Percentiles rank a stretch among this genome's conserved stretches.
These are phyloP conservation scores for Imbricaverruca yamaguchii DNA, from an alignment of 2,888 invertebrate genomes.

Conservation along the genomic window DNA sequence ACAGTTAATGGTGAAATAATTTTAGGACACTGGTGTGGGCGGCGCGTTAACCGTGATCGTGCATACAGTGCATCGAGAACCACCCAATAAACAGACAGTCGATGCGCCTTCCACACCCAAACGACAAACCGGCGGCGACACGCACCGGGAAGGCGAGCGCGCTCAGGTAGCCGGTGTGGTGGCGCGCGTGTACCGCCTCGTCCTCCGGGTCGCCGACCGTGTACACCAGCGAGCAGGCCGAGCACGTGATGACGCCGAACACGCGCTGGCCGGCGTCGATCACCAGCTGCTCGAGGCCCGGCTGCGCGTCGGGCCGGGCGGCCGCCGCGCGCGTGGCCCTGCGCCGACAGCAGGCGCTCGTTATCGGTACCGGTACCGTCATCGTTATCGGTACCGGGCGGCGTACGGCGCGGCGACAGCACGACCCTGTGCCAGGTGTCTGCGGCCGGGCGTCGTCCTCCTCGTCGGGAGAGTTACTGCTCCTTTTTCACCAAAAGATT, in stretches of 20 bases:
- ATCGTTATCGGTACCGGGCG: too few relatives aligned
- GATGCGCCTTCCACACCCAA: too few relatives aligned
- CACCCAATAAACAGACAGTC: slow-evolving; percentile 23
- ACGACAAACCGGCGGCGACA: too few relatives aligned
- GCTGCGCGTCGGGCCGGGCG: background rate
- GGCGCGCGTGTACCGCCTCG: slow-evolving; percentile 63
- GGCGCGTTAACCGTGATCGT: too few relatives aligned
- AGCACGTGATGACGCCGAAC: slow-evolving; percentile 66
- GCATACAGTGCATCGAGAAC: too few relatives aligned
- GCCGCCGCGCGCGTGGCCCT: background rate
- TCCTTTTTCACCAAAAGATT: too few relatives aligned
- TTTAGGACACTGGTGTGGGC: too few relatives aligned
- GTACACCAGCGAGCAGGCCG: slow-evolving; percentile 64
- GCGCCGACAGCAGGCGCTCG: background rate
- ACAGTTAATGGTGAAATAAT: too few relatives aligned
- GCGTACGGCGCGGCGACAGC: background rate
- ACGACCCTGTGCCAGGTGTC: background rate
- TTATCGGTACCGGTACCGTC: too few relatives aligned
- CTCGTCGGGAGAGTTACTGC: background rate
- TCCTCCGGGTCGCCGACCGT: slow-evolving; percentile 68
- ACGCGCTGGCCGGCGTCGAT: slow-evolving; percentile 77
- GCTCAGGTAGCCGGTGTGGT: slow-evolving; percentile 51
- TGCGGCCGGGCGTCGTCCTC: background rate
- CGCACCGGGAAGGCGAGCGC: slow-evolving; percentile 35
- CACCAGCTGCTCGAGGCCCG: slow-evolving; percentile 35